Percentiles rank a stretch among this genome's conserved stretches.
Conservation (phyloP, 2,797 vertebrate species). For the Rhinichthys osculus region DNA sequence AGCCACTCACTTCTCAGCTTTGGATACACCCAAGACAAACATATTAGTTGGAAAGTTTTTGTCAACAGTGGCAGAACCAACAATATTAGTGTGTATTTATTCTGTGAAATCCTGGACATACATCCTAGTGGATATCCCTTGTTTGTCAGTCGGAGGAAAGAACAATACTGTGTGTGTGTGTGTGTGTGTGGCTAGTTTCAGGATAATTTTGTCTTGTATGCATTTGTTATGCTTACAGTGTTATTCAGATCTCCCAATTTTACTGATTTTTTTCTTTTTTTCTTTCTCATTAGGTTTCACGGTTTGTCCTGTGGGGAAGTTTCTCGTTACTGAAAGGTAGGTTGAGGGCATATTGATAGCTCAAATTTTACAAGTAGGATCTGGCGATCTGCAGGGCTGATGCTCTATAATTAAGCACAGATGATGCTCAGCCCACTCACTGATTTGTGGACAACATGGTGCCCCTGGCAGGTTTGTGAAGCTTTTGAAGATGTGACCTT, state of each 20-base stretch:
- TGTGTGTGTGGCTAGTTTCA: slow-evolving; percentile 17
- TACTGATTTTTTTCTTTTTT: not conserved
- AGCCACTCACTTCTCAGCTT: slow-evolving; percentile 42
- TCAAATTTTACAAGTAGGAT: not conserved
- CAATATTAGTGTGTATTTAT: slow-evolving; percentile 50
- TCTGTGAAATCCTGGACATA: slow-evolving; percentile 50
- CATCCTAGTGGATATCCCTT: slow-evolving; percentile 77
- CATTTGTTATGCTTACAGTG: not conserved
- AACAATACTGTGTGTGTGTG: slow-evolving; percentile 60
- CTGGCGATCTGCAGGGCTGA: slow-evolving; percentile 1
- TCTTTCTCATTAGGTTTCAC: not conserved
- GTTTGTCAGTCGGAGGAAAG: slow-evolving; percentile 62
- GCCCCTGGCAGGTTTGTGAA: slow-evolving; percentile 10
- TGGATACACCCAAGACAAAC: slow-evolving; percentile 55
- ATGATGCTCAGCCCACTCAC: slow-evolving; percentile 14
- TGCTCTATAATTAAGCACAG: slow-evolving; percentile 28
- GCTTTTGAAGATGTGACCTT: slow-evolving; percentile 14
- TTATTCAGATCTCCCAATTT: not conserved
- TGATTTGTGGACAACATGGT: slow-evolving; percentile 15
- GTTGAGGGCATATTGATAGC: slow-evolving; percentile 10
- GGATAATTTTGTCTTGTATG: not conserved
- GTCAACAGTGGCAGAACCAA: slow-evolving; percentile 66
- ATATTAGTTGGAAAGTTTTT: slow-evolving; percentile 62
- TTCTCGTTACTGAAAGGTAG: slow-evolving; percentile 4
- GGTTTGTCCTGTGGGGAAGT: not conserved